Evolutionary conservation across 23 tunicate species (phyloP), one percentile per base, ranked within the genome.

Genomic region (Corella eumyota): DNA sequence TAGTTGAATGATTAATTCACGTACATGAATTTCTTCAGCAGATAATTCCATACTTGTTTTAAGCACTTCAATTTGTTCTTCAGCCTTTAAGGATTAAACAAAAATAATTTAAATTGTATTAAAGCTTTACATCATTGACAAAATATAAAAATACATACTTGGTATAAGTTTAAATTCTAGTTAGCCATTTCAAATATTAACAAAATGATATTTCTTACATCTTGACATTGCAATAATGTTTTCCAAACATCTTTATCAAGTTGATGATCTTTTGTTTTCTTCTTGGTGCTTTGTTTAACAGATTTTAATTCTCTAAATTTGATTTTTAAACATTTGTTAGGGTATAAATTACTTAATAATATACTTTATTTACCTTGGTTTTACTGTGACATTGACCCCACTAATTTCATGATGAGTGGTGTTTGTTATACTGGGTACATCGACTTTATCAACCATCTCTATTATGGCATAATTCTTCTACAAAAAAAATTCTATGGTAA

Each of bases 301-400:
- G 27, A 32, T 54, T 54, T 54, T 23, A 54, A 23, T 54, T 54
- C 60, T 15, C 60, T 54, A 34, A 48, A 48, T 21, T n/a, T n/a
- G n/a, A n/a, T n/a, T n/a, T n/a, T n/a, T n/a, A n/a, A n/a, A n/a
- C n/a, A n/a, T n/a, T n/a, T n/a, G n/a, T n/a, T n/a, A n/a, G n/a
- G n/a, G n/a, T 40, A 9, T 40, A 11, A n/a, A n/a, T n/a, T n/a
- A 40, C 13, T 40, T 40, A 15, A 11, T 40, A 11, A 40, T n/a
- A n/a, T n/a, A n/a, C n/a, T n/a, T n/a, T n/a, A n/a, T n/a, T n/a
- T 30, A 68, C 82, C 94, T 69, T 36, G 83, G 78, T 65, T 75
- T 75, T 0, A 85, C 78, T 21, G 49, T 50, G 7, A 85, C 68
- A 15, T 32, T 17, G 9, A 34, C 67, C 30, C 79, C 78, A 30